Base-by-base conservation (phyloP, 2,113 vertebrate species). In the Marcusenius ussheri region DNA sequence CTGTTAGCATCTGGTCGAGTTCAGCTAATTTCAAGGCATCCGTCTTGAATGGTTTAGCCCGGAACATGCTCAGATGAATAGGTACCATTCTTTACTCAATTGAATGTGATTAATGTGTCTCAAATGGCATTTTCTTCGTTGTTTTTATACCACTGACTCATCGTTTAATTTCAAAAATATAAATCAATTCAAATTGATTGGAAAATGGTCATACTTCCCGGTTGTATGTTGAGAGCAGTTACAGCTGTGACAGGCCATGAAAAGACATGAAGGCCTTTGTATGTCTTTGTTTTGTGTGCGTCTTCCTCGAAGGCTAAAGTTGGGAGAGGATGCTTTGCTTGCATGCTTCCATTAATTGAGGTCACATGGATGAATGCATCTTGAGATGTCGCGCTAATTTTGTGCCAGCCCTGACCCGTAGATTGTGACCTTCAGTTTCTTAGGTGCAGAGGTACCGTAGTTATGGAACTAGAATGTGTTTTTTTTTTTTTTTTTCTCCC, bases 81-180 rank as follows among this genome's bases (percentile, higher is more conserved):
- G 66, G 27, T 83, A 70, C 53, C 45, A 50, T 56, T 85, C 70
- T 88, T 58, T 87, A 31, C 21, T 9, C 46, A 31, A 31, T 39
- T 86, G 80, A 66, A 90, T 83, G 35, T 90, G 84, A 74, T 90
- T 87, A 86, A 5, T 35, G 13, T 85, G 27, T 10, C 50, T 31
- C 42, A 87, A 35, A 70, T 39, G 35, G 17, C 31, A 39, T 3
- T 39, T 58, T 83, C 50, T 83, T 56, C 7, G 19, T 42, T 39
- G n/a, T 66, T 89, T 50, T 66, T 88, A 13, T 87, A n/a, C 24
- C 24, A 51, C 46, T 49, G 6, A 62, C 6, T 35, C 62, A 35
- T 74, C 17, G 6, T 51, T 56, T 80, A 42, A 11, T 80, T 24
- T n/a, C 39, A 50, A 21, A 70, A 46, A 62, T 66, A 6, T 4